Percentiles rank a stretch among this genome's conserved stretches.
Evolutionary conservation across 2,797 vertebrate genomes (phyloP).

Genomic region (Myotis pilosus): DNA sequence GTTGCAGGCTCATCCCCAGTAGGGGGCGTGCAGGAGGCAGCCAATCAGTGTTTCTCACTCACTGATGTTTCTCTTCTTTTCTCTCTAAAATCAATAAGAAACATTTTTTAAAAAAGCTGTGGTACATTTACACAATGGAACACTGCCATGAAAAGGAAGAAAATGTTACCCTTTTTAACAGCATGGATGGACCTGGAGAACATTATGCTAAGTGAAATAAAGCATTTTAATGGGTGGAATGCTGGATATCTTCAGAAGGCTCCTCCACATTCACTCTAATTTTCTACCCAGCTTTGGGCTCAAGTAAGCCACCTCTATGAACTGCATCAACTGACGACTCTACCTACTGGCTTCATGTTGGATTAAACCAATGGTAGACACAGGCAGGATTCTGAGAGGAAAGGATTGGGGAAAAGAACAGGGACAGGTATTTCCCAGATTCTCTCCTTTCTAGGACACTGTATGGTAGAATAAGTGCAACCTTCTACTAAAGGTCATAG

Average conservation of each 20-base stretch:
- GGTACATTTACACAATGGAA: too few relatives aligned
- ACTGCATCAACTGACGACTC: neutral
- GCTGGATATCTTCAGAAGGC: neutral
- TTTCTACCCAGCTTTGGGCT: neutral
- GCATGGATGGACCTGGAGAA: too few relatives aligned
- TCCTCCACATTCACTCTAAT: neutral
- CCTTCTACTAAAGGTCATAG: neutral
- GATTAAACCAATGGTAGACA: neutral
- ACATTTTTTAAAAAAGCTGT: too few relatives aligned
- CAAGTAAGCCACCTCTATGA: neutral
- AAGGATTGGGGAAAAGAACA: neutral
- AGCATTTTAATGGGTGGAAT: neutral
- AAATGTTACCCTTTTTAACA: too few relatives aligned
- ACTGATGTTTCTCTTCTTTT: too few relatives aligned
- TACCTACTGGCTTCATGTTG: neutral
- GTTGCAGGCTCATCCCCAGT: too few relatives aligned
- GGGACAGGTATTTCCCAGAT: neutral
- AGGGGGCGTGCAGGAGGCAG: too few relatives aligned
- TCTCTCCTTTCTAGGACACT: neutral
- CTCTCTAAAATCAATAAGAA: too few relatives aligned
- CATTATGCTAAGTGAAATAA: too few relatives aligned
- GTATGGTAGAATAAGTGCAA: neutral
- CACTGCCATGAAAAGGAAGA: too few relatives aligned
- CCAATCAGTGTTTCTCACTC: too few relatives aligned
- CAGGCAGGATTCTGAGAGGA: neutral